A percentile compares a stretch with the other conserved stretches of the same genome.
phyloP scores from a whole-genome alignment of 2,888 invertebrate genomes.

The Diarsia dahlii region DNA sequence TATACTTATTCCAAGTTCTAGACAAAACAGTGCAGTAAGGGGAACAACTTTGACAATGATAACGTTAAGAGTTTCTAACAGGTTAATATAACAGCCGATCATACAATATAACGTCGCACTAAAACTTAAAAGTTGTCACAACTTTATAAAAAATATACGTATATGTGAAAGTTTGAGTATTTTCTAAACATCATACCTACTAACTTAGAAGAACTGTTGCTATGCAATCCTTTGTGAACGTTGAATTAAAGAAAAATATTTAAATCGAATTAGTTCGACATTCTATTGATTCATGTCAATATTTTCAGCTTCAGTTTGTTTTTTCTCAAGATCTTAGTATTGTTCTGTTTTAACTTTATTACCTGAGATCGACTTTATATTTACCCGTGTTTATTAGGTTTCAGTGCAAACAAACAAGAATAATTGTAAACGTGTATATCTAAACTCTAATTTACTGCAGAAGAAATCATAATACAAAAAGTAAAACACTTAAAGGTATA shows the following conservation, averaged over 20 bases:
- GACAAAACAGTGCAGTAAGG: background rate
- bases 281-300: conserved; percentile 11
- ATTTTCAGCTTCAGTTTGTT: conserved; percentile 9
- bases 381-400: conserved; percentile 23
- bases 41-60: background rate
- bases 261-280: background rate
- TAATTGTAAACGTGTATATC: conserved; percentile 14
- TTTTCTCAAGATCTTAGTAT: conserved; percentile 3
- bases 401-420: conserved; percentile 25
- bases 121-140: background rate
- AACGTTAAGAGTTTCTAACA: background rate
- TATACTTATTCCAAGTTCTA: background rate
- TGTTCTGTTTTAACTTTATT: conserved; percentile 25
- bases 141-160: background rate
- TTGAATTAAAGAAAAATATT: conserved; percentile 8
- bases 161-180: background rate
- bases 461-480: conserved; percentile 9
- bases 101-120: background rate
- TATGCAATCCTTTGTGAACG: background rate
- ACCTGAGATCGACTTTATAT: background rate
- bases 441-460: conserved; percentile 1
- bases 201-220: background rate
- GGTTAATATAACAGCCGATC: background rate
- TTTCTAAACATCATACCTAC: background rate
- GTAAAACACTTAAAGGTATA: background rate